Evolutionary conservation across 2,888 invertebrate species (phyloP).

Genomic region (Leistus spinibarbis): DNA sequence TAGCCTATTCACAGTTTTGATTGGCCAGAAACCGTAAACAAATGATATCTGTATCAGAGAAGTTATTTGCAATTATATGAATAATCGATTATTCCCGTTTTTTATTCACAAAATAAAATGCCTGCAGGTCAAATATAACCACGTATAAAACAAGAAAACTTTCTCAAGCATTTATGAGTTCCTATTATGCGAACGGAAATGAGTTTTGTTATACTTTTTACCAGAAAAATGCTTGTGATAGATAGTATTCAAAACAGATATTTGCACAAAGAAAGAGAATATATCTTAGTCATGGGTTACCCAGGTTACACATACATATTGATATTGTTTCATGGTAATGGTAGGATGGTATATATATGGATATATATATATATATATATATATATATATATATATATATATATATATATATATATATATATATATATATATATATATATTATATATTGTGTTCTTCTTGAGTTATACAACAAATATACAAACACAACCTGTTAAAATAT

Average conservation of each 20-base stretch:
- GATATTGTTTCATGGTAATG: no score
- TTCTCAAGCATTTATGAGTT: constrained; percentile 30
- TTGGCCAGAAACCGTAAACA: background rate
- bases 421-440: no score
- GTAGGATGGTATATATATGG: no score
- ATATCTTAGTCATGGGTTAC: no score
- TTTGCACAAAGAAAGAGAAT: background rate
- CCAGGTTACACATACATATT: no score
- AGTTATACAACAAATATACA: no score
- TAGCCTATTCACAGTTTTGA: background rate
- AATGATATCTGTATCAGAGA: background rate
- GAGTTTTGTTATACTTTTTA: constrained; percentile 23
- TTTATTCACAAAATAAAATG: background rate
- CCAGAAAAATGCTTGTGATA: constrained; percentile 1
- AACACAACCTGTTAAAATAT: no score
- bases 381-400: no score
- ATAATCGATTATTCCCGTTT: background rate
- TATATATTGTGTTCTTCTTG: no score
- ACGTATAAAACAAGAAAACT: constrained; percentile 24
- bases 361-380: no score
- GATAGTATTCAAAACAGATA: constrained; percentile 23
- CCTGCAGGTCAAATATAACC: background rate
- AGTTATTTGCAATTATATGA: background rate
- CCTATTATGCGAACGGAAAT: constrained; percentile 29
- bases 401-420: no score